Base-by-base conservation (phyloP, 2,797 vertebrate species). In the Takifugu rubripes region DNA sequence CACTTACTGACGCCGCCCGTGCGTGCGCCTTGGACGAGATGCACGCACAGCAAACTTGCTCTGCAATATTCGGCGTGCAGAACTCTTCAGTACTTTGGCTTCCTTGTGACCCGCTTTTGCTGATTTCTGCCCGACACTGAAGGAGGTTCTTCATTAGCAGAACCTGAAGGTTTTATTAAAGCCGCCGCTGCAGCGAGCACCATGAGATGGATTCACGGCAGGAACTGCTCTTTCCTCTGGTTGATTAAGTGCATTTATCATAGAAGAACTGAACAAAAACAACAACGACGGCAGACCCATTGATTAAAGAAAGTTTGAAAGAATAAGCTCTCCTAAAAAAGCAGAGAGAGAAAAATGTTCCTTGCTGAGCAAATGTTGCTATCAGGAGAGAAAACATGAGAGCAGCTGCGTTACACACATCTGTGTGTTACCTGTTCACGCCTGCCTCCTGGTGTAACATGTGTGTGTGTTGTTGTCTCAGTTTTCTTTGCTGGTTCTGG, bases 151-250 rank as follows among this genome's bases (percentile, higher is more conserved):
- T 55, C 56, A 79, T 80, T 78, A 68, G 59, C 70, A 78, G 71
- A 52, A 68, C n/a, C 31, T 72, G 31, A 68, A 80, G 82, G 63
- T 79, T 79, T 82, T 80, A 82, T 78, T 71, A 59, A 77, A 70
- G 66, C 25, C 56, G 49, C 48, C 14, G 55, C 56, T 53, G 17
- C 36, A 73, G 56, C 65, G 68, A 52, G 55, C 40, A 63, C 16
- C 7, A 14, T 21, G 21, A 21, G 21, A 21, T 21, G 21, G 52
- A 58, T 47, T 49, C 0, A 53, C 9, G 15, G 40, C 31, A 21
- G 27, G 59, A 62, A 62, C 45, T 2, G 0, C 31, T 61, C 25
- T 49, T 49, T 56, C 55, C 9, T 29, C 40, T 27, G 17, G 25
- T 31, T 56, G n/a, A 69, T 74, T 54, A 50, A 33, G 57, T 46